These are phyloP conservation scores for Jacana jacana DNA, from an alignment of 2,113 vertebrate genomes.

Conservation along the genomic window DNA sequence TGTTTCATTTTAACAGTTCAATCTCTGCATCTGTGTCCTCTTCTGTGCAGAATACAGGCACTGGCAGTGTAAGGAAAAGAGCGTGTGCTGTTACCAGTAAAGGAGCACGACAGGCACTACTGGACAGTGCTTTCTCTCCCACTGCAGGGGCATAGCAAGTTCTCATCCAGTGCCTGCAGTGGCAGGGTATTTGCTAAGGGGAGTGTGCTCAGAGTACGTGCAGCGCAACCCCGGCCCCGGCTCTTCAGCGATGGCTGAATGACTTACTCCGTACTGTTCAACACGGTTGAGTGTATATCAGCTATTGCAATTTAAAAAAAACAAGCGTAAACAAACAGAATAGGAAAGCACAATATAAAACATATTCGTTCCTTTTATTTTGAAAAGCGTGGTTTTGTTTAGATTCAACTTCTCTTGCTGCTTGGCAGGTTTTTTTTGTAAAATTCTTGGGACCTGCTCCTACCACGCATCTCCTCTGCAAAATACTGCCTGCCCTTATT, in stretches of 20 bases:
- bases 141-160: background rate
- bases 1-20: constrained; percentile 4
- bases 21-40: background rate
- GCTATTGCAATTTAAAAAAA: background rate
- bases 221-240: rapidly evolving
- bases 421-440: background rate
- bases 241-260: rapidly evolving
- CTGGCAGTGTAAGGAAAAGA: background rate
- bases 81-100: background rate
- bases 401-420: background rate
- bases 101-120: background rate
- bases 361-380: background rate
- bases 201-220: background rate
- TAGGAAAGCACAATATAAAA: background rate
- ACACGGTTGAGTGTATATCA: rapidly evolving
- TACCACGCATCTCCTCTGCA: background rate
- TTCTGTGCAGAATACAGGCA: background rate
- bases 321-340: background rate
- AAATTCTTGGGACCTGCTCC: background rate
- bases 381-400: background rate
- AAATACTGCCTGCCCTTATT: constrained; percentile 51
- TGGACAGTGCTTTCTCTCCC: background rate
- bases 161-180: background rate
- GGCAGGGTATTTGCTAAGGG: background rate
- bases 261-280: background rate